A percentile compares a stretch with the other conserved stretches of the same genome.
Conservation (phyloP, 2,888 invertebrate species). For the Drosophila recens region DNA sequence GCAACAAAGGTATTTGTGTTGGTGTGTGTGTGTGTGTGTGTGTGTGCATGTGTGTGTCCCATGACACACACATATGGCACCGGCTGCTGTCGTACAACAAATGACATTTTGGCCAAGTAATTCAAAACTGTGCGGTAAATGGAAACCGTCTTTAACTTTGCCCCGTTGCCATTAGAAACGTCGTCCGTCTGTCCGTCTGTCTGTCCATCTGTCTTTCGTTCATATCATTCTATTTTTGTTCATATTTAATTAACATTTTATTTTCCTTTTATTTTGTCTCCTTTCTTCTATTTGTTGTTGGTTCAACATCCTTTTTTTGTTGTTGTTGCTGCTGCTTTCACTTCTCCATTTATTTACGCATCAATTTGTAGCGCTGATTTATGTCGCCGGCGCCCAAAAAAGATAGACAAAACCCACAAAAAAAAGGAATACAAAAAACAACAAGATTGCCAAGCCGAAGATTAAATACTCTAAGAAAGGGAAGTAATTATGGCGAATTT, state of each 20-base stretch:
- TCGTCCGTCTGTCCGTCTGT: not conserved
- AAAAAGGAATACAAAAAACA: conserved; percentile 6
- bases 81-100: conserved; percentile 44
- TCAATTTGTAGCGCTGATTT: conserved; percentile 77
- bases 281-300: conserved; percentile 6
- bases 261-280: conserved; percentile 31
- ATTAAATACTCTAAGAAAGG: conserved; percentile 4
- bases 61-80: conserved; percentile 47
- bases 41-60: conserved; percentile 23
- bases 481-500: not conserved
- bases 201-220: conserved; percentile 14
- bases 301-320: conserved; percentile 61
- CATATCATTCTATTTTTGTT: conserved; percentile 68
- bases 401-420: conserved; percentile 16
- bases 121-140: conserved; percentile 57
- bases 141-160: conserved; percentile 40
- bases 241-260: conserved; percentile 74
- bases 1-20: not conserved
- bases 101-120: conserved; percentile 42
- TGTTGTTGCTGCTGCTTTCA: conserved; percentile 11
- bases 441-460: not conserved
- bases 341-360: conserved; percentile 72
- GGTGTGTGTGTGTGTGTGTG: conserved; percentile 22
- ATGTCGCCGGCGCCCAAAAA: conserved; percentile 60
- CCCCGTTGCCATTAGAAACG: conserved; percentile 25